A percentile compares a stretch with the other conserved stretches of the same genome.
Conservation (phyloP, 2,797 vertebrate species). For the Lagodon rhomboides region DNA sequence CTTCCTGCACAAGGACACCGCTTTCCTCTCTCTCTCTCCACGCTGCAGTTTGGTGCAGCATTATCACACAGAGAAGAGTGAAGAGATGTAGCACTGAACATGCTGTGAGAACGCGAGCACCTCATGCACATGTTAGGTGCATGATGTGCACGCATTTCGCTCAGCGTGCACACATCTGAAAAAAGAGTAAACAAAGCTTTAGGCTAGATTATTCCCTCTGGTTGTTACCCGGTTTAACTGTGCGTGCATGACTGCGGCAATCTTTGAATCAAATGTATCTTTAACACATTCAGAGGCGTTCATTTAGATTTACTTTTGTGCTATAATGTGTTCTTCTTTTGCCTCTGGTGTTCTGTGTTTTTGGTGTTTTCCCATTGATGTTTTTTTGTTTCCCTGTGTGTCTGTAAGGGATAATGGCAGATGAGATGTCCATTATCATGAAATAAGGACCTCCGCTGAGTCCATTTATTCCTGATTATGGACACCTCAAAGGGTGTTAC, state of each 20-base stretch:
- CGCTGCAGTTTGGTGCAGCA: neutral
- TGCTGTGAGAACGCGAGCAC: neutral
- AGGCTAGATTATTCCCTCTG: neutral
- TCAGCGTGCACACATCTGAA: neutral
- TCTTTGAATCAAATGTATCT: neutral
- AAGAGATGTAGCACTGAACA: neutral
- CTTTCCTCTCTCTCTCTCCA: neutral
- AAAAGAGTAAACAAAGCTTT: neutral
- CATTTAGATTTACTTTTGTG: no score
- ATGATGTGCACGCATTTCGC: neutral
- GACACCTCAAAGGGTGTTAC: no score
- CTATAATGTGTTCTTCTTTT: no score
- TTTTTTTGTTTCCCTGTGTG: neutral
- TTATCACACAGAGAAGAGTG: neutral
- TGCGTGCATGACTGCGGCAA: neutral
- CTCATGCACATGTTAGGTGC: no score
- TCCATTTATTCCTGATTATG: no score
- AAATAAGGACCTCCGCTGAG: no score
- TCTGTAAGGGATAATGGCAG: no score
- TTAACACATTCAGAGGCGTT: neutral
- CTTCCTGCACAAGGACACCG: slow-evolving; percentile 23
- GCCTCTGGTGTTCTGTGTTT: neutral
- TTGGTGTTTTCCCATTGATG: neutral
- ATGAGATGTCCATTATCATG: no score
- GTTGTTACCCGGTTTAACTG: neutral